Evolutionary conservation across 2,113 vertebrate genomes (phyloP), one percentile per base, ranked within the genome.

Genomic region (Megalops atlanticus): DNA sequence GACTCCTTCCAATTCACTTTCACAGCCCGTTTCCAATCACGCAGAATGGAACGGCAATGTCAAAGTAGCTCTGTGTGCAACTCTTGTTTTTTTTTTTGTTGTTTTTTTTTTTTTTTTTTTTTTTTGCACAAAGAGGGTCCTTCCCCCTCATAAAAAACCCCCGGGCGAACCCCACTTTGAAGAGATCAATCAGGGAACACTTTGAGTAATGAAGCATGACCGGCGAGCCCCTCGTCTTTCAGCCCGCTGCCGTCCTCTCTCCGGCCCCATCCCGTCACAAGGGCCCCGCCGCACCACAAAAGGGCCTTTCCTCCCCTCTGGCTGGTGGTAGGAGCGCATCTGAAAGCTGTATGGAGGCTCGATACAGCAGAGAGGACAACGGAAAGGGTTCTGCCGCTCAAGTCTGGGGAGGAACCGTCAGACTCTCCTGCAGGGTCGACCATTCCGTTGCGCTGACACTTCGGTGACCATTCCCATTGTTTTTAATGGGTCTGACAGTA

Each of bases 201-300:
- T 64, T 80, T 86, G 83, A 70, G 81, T 83, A 79, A 73, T 82
- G 79, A 82, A 58, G 83, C 79, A 79, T 86, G 85, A 80, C 76
- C 40, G 43, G 82, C 33, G 36, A 47, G 24, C 69, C 74, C 71
- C 71, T 76, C 70, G 45, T 58, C 54, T 75, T 80, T 80, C 58
- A 80, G 76, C 14, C 68, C 27, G 45, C 45, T 45, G 36, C n/a
- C 15, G n/a, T 38, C 41, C 74, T 52, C 49, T 71, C 73, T 43
- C 52, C 12, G 70, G 38, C 74, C 76, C 58, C 79, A 58, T 78
- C 80, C 75, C 78, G 39, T 79, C 77, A 58, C 49, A 84, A 15
- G 52, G 79, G 68, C 80, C 79, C 33, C 69, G 45, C 77, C 45
- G 73, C 35, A 82, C 79, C 64, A 81, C 83, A 84, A 86, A 85